These are phyloP conservation scores for Nylanderia fulva DNA, from an alignment of 1,140 invertebrate genomes.

Conservation along the genomic window DNA sequence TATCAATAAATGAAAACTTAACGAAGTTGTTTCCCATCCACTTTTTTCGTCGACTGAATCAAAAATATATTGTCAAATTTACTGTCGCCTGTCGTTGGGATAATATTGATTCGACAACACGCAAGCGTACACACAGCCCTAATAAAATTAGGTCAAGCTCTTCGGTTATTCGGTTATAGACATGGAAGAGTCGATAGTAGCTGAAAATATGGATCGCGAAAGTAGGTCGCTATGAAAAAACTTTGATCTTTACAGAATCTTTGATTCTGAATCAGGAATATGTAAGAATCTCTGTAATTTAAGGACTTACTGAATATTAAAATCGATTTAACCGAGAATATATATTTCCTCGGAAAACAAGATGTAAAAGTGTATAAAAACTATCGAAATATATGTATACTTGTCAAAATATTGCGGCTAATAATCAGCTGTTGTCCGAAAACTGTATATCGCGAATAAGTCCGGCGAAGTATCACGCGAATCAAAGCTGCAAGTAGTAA, in stretches of 20 bases:
- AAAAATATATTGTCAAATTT: background rate
- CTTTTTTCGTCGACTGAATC: constrained; percentile 15
- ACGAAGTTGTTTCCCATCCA: constrained; percentile 7
- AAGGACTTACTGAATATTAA: too few species aligned
- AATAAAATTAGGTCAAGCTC: constrained; percentile 64
- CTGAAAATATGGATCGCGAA: constrained; percentile 24
- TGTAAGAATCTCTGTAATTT: background rate
- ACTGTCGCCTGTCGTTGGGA: background rate
- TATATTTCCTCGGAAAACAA: too few species aligned
- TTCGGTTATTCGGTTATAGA: constrained; percentile 31
- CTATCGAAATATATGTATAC: background rate
- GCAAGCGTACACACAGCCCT: constrained; percentile 1
- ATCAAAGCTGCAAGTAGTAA: constrained; percentile 36
- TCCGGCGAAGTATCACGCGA: background rate
- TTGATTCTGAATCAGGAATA: too few species aligned
- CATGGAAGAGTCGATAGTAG: constrained; percentile 55
- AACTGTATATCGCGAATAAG: background rate
- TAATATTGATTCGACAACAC: constrained; percentile 47
- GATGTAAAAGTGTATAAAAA: background rate
- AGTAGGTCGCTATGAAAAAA: constrained; percentile 41
- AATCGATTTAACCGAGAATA: background rate
- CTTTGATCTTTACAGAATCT: background rate
- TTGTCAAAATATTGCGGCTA: background rate
- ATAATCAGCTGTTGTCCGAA: background rate
- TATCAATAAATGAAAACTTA: background rate